A percentile compares a stretch with the other conserved stretches of the same genome.
Evolutionary conservation across 2,888 invertebrate genomes (phyloP).

Genomic region (Brachyptera risi): DNA sequence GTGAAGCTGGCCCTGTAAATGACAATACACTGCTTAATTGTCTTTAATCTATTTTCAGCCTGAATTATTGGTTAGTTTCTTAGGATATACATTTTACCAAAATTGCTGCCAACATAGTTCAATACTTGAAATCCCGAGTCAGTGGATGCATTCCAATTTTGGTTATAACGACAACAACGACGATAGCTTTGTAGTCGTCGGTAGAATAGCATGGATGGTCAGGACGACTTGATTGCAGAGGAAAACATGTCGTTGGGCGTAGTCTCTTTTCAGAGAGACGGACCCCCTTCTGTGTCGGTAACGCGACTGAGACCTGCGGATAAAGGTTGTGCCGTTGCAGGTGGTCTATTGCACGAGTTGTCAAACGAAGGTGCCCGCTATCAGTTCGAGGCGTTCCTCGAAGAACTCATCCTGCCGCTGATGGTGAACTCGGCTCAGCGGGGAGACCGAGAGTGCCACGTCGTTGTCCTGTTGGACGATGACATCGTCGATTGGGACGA

Average conservation of each 20-base stretch:
- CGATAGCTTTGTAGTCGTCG: no score
- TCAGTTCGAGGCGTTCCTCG: slow-evolving; percentile 94
- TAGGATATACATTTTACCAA: no score
- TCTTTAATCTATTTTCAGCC: no score
- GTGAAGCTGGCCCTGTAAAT: no score
- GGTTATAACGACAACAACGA: no score
- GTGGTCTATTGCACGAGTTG: slow-evolving; percentile 93
- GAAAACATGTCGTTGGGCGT: neutral
- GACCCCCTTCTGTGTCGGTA: neutral
- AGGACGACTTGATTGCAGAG: no score
- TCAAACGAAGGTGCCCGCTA: slow-evolving; percentile 98
- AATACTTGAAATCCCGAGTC: no score
- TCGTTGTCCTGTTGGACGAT: slow-evolving; percentile 93
- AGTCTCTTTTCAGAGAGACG: slow-evolving; percentile 3
- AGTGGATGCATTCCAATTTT: no score
- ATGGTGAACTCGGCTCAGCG: slow-evolving; percentile 93
- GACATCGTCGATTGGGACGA: slow-evolving; percentile 98
- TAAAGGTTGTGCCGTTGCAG: slow-evolving; percentile 43
- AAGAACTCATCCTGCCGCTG: slow-evolving; percentile 89
- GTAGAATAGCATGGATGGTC: no score
- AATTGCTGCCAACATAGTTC: no score
- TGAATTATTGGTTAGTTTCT: no score
- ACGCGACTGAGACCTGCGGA: neutral
- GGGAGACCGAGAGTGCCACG: slow-evolving; percentile 97
- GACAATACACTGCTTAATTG: no score